These are phyloP conservation scores for Misgurnus anguillicaudatus DNA, from an alignment of 2,113 vertebrate species.

Conservation along the genomic window DNA sequence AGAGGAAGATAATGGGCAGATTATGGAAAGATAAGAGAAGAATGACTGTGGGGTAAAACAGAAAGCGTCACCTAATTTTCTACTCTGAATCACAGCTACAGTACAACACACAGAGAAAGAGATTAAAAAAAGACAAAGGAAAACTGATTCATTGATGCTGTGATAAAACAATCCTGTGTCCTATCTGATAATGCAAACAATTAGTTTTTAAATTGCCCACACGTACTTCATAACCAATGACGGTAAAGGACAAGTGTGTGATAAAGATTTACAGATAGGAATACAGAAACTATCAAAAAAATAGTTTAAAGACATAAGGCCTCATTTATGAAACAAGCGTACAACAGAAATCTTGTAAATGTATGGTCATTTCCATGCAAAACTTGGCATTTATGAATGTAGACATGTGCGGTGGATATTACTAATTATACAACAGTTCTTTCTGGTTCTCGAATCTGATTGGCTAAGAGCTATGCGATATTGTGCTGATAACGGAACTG, in stretches of 20 bases:
- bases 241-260: slow-evolving; percentile 24
- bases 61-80: slow-evolving; percentile 19
- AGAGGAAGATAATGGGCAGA: slow-evolving; percentile 37
- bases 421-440: no score
- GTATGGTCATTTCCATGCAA: no score
- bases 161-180: not conserved
- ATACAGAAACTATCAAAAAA: slow-evolving; percentile 42
- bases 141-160: not conserved
- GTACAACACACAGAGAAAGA: slow-evolving; percentile 13
- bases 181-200: slow-evolving; percentile 14
- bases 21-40: not conserved
- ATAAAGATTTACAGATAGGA: slow-evolving; percentile 19
- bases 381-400: no score
- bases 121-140: not conserved
- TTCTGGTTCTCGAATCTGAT: no score
- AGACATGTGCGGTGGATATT: no score
- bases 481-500: no score
- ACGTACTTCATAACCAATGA: slow-evolving; percentile 8
- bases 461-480: no score
- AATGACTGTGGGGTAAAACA: slow-evolving; percentile 7
- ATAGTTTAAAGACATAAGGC: slow-evolving; percentile 35
- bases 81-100: slow-evolving; percentile 37
- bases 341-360: no score
- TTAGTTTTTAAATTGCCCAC: slow-evolving; percentile 31
- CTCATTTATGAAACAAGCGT: no score